Evolutionary conservation across 1,140 invertebrate genomes (phyloP), one percentile per base, ranked within the genome.

Genomic region (Camponotus floridanus): DNA sequence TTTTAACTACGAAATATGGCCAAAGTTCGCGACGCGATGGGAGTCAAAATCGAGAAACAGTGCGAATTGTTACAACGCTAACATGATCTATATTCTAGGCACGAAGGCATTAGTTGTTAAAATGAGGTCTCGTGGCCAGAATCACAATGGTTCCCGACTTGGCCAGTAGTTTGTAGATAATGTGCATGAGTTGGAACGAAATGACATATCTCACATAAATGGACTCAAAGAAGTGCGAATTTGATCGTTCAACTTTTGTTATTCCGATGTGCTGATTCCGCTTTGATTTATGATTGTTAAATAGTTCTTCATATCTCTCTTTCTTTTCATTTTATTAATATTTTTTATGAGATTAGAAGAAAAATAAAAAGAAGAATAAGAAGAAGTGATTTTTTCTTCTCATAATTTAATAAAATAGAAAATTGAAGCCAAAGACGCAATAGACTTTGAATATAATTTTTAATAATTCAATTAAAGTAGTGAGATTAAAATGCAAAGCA

Each of bases 81-180:
- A 70, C 6, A 78, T 73, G 39, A 13, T 36, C 13, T 83, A 74
- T 74, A 83, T 83, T 83, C 26, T 39, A 45, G 79, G 13, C 79
- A 74, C 55, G 68, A 61, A 55, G 68, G 51, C 51, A 36, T 33
- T n/a, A 36, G 15, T 59, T 55, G 33, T 68, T 59, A 51, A 55
- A 61, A 73, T 18, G 79, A 3, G 42, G 2, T 74, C 33, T 83
- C 31, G 18, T 39, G 57, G 13, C 13, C n/a, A 42, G 26, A 83
- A 83, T 81, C 42, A 18, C 55, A 67, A 81, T 83, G 18, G 36
- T 73, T 61, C 55, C 4, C 11, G 26, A 26, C 15, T 33, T 11
- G 55, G 18, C n/a, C 6, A 45, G 42, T 74, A 9, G 39, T 83
- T 83, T 83, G 74, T 83, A 21, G 51, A n/a, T n/a, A 7, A 15